These are phyloP conservation scores for Seriola quinqueradiata DNA, from an alignment of 2,113 vertebrate genomes.

Conservation along the genomic window DNA sequence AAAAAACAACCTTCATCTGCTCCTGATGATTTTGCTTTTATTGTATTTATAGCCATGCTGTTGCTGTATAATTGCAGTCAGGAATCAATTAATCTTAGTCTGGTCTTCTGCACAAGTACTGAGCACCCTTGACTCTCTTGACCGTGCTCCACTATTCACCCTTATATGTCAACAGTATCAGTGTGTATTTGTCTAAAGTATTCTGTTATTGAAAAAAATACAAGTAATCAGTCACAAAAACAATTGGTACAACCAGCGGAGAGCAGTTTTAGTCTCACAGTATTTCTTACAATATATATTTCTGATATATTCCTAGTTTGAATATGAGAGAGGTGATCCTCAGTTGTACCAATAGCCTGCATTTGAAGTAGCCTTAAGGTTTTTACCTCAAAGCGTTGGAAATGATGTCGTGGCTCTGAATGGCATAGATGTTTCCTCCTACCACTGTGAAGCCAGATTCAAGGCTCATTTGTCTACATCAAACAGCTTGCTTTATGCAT, in stretches of 20 bases:
- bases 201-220: neutral
- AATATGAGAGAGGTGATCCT: constrained; percentile 4
- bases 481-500: constrained; percentile 44
- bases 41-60: constrained; percentile 56
- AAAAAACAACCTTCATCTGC: constrained; percentile 34
- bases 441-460: constrained; percentile 36
- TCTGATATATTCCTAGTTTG: neutral
- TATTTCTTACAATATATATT: constrained; percentile 7
- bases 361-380: constrained; percentile 26
- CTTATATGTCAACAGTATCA: neutral
- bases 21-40: constrained; percentile 51
- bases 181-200: neutral
- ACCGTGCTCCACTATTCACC: constrained; percentile 14
- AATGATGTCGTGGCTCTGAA: constrained; percentile 54
- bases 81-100: constrained; percentile 60
- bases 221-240: constrained; percentile 19
- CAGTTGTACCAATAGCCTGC: neutral
- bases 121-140: constrained; percentile 31
- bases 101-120: constrained; percentile 31
- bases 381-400: constrained; percentile 46
- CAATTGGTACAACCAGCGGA: neutral
- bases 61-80: constrained; percentile 46
- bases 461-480: constrained; percentile 44
- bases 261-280: constrained; percentile 13
- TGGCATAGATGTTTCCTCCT: constrained; percentile 39